Evolutionary conservation across 2,797 vertebrate species (phyloP).

Genomic region (Onychomys torridus): DNA sequence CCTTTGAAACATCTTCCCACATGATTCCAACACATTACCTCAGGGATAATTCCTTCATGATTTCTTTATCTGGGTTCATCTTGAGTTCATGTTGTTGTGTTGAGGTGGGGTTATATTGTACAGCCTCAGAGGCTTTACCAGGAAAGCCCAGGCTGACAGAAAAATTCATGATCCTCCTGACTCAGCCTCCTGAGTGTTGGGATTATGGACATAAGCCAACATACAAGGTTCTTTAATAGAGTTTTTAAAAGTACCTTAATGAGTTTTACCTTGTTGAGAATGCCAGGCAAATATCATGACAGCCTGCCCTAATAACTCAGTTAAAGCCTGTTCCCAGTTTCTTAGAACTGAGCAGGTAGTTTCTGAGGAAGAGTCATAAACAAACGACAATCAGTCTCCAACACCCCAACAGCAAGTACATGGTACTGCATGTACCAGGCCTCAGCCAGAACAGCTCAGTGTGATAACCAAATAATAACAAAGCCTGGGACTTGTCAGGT

Average conservation of each 20-base stretch:
- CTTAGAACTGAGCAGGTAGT: no score
- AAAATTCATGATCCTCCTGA: neutral
- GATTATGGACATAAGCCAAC: neutral
- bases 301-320: no score
- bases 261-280: neutral
- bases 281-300: no score
- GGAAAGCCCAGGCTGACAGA: neutral
- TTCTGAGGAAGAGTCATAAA: no score
- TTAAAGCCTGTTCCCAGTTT: no score
- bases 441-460: no score
- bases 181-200: neutral
- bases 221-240: neutral
- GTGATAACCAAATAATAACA: no score
- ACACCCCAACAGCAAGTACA: no score
- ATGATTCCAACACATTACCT: neutral
- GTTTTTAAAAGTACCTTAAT: conserved; percentile 8
- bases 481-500: no score
- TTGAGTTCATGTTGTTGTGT: neutral
- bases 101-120: neutral
- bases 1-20: neutral
- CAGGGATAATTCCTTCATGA: neutral
- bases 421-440: no score
- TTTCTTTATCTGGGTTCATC: neutral
- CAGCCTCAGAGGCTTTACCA: no score
- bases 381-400: no score